These are phyloP conservation scores for Bubo blakistoni DNA, from an alignment of 2,113 vertebrate genomes.

Conservation along the genomic window DNA sequence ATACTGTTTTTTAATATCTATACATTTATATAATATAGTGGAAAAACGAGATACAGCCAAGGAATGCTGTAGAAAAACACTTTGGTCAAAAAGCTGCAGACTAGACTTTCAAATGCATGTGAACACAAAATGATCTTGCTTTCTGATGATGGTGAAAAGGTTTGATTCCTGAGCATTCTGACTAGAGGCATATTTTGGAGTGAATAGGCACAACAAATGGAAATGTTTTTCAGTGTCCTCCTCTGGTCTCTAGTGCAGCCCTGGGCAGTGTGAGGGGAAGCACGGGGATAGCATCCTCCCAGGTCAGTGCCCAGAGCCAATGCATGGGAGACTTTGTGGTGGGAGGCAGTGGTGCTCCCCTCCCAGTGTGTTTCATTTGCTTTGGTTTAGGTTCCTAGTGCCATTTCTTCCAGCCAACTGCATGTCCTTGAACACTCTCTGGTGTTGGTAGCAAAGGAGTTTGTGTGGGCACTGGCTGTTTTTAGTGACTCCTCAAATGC, in stretches of 20 bases:
- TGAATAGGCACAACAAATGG: neutral
- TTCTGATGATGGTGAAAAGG: neutral
- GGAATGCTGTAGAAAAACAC: neutral
- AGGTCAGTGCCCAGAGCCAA: neutral
- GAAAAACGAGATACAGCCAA: neutral
- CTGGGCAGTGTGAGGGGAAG: neutral
- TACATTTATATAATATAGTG: neutral
- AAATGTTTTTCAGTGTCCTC: rapidly evolving
- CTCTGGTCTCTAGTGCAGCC: neutral
- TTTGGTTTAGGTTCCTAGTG: neutral
- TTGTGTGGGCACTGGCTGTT: neutral
- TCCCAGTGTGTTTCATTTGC: neutral
- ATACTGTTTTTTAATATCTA: neutral
- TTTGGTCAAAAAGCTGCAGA: neutral
- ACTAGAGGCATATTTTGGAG: neutral
- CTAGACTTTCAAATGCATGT: neutral
- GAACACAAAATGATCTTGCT: neutral
- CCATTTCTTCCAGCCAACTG: rapidly evolving
- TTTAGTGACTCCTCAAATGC: neutral
- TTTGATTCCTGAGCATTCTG: neutral
- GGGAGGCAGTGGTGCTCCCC: neutral
- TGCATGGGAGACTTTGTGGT: rapidly evolving
- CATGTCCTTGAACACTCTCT: neutral
- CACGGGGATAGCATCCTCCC: neutral
- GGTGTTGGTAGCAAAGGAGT: neutral